Base-by-base conservation (phyloP, 2,797 vertebrate genomes). In the Enteromius anoplus region DNA sequence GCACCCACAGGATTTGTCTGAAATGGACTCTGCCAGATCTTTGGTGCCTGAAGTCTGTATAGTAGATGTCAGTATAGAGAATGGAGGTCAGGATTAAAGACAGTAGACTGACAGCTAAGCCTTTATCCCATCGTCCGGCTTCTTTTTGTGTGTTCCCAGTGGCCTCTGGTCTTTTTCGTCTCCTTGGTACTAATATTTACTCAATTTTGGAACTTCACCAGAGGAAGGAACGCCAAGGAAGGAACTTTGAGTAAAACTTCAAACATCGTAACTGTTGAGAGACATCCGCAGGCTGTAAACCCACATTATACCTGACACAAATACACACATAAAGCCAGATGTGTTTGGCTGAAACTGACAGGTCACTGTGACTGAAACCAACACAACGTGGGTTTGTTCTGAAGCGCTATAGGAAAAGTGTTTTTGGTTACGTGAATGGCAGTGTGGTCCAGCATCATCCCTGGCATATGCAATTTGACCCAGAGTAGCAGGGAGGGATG, bases 81-180 rank as follows among this genome's bases (percentile, higher is more conserved):
- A 86, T 84, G 17, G 51, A 84, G 77, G 79, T 84, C 82, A 62
- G 76, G 58, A 86, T 87, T 85, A 84, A 83, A 80, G 85, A 85
- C 82, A 88, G 78, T 84, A 85, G 68, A 85, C 47, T 82, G 87
- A 84, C 84, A 84, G 87, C 70, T 81, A 29, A 62, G 51, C 47
- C 81, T 86, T 62, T 55, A 42, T 55, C 21, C 72, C 53, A 49
- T 40, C 14, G 53, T 45, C 71, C 77, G 81, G 84, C 79, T 80
- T 82, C 34, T 69, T 77, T 86, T 85, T 88, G 64, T 85, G 77
- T 68, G 47, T 58, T 53, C 60, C 40, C 45, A 64, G 66, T 86
- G 76, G 76, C 82, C 82, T 75, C 45, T 23, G 70, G 84, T 68
- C 65, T 75, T 72, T 73, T 84, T 88, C 80, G 76, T 84, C 68